Evolutionary conservation across 2,797 vertebrate species (phyloP).

Genomic region (Gallinago solitaria): DNA sequence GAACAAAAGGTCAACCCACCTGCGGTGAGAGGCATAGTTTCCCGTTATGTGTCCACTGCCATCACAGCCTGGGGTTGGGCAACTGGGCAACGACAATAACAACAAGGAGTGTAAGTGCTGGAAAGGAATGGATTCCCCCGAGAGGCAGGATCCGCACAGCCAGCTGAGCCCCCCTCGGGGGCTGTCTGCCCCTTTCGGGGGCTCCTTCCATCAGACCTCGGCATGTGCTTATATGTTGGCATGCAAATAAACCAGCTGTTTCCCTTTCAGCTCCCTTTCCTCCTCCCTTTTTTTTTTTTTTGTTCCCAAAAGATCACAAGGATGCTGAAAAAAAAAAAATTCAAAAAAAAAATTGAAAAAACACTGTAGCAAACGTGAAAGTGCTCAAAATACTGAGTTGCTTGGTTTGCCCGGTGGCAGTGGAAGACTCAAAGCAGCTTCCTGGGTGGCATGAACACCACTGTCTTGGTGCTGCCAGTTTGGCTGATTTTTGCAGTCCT

Average conservation of each 20-base stretch:
- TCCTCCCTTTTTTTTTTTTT: background rate
- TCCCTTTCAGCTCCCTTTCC: background rate
- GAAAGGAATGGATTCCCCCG: background rate
- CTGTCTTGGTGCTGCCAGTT: background rate
- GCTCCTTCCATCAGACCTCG: background rate
- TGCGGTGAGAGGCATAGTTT: constrained; percentile 99
- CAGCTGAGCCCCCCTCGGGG: background rate
- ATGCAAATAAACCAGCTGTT: background rate
- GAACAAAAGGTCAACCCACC: constrained; percentile 77
- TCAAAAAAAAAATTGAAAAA: accelerated
- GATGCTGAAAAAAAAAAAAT: background rate
- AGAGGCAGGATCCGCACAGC: background rate
- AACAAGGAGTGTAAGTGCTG: constrained; percentile 50
- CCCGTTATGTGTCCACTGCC: constrained; percentile 99
- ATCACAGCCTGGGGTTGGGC: constrained; percentile 97
- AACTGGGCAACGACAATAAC: constrained; percentile 80
- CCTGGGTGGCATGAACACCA: background rate
- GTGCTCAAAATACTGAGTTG: background rate
- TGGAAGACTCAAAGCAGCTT: background rate
- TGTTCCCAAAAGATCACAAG: background rate
- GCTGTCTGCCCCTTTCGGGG: background rate
- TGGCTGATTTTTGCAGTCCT: background rate
- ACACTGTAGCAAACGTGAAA: background rate
- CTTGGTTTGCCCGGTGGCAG: background rate
- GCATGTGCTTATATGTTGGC: background rate